phyloP scores from a whole-genome alignment of 2,797 vertebrate species.

The Lithobates sylvaticus region DNA sequence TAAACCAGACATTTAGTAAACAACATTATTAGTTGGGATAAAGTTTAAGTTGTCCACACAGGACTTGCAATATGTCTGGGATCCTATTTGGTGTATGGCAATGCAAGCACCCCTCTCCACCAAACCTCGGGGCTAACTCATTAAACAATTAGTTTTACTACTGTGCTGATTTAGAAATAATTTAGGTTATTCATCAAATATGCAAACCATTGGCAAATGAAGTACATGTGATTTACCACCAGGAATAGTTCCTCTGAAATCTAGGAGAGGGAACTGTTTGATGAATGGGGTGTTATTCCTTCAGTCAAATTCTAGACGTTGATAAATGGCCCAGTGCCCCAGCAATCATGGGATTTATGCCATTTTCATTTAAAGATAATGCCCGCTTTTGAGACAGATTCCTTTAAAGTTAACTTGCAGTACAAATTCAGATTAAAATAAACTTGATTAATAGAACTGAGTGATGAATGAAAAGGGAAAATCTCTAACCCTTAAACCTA shows the following conservation, averaged over 20 bases:
- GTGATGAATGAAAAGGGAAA: conserved; percentile 12
- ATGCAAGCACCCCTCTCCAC: background rate
- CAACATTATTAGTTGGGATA: too few species aligned
- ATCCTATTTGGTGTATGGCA: background rate
- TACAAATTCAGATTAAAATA: conserved; percentile 1
- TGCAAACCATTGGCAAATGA: conserved; percentile 32
- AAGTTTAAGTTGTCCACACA: background rate
- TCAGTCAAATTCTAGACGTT: conserved; percentile 17
- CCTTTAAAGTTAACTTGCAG: background rate
- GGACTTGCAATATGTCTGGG: background rate
- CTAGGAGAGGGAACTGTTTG: background rate
- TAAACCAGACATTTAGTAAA: too few species aligned
- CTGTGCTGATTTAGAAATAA: conserved; percentile 30
- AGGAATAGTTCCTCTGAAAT: background rate
- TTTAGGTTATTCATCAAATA: conserved; percentile 42
- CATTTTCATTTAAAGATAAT: conserved; percentile 25
- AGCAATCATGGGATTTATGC: background rate
- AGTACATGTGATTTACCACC: conserved; percentile 11
- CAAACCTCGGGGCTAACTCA: background rate
- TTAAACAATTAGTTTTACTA: conserved; percentile 31
- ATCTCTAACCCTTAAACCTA: background rate
- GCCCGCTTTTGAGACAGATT: background rate
- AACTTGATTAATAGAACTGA: background rate
- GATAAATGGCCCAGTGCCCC: conserved; percentile 10
- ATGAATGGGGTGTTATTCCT: conserved; percentile 28